Evolutionary conservation across 2,888 invertebrate genomes (phyloP).

Genomic region (Bembecia ichneumoniformis): DNA sequence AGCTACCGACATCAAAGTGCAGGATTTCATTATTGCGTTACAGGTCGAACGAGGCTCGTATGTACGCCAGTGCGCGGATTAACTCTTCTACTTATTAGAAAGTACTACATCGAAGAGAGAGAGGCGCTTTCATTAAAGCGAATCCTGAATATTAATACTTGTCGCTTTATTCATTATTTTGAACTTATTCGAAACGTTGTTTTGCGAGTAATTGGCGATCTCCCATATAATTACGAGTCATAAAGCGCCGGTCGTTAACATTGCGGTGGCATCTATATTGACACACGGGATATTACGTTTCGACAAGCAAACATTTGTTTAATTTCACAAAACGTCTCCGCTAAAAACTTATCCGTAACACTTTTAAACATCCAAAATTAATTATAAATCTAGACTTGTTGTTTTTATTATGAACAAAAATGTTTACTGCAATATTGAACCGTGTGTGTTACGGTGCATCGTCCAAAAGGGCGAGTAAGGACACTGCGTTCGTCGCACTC

Average conservation of each 20-base stretch:
- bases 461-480: conserved; percentile 53
- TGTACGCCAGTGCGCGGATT: conserved; percentile 27
- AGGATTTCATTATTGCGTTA: conserved; percentile 55
- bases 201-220: conserved; percentile 30
- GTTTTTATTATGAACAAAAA: background rate
- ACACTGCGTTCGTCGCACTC: conserved; percentile 52
- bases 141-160: conserved; percentile 21
- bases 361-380: too few species aligned
- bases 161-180: conserved; percentile 10
- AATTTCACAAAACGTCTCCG: too few species aligned
- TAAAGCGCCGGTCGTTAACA: conserved; percentile 35
- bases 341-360: too few species aligned
- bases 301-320: background rate
- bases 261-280: conserved; percentile 17
- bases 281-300: background rate
- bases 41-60: conserved; percentile 25
- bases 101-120: conserved; percentile 19
- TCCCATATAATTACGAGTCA: conserved; percentile 38
- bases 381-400: too few species aligned
- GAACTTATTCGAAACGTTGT: conserved; percentile 14
- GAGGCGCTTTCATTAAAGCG: conserved; percentile 30
- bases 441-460: conserved; percentile 24
- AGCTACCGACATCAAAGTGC: conserved; percentile 54
- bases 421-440: conserved; percentile 14
- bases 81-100: conserved; percentile 37